These are phyloP conservation scores for Eulacestoma nigropectus DNA, from an alignment of 2,113 vertebrate genomes.

Conservation along the genomic window DNA sequence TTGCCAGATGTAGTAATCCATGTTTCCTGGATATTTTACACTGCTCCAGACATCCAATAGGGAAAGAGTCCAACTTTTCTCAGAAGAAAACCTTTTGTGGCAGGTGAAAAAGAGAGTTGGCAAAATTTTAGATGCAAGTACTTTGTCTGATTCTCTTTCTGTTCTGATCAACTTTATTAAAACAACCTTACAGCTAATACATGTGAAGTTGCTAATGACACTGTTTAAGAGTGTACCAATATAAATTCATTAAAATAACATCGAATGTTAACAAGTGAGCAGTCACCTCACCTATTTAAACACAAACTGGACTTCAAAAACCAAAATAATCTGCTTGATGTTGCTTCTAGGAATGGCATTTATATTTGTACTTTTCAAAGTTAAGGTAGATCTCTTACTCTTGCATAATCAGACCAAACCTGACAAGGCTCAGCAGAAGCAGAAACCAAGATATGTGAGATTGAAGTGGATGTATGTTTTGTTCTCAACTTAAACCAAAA, in stretches of 20 bases:
- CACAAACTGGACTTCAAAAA: background rate
- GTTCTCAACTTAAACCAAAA: background rate
- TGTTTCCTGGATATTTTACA: background rate
- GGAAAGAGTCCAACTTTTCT: background rate
- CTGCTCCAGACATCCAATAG: background rate
- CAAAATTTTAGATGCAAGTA: background rate
- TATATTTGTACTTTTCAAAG: background rate
- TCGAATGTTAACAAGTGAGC: background rate
- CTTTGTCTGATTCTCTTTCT: background rate
- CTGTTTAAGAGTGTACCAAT: background rate
- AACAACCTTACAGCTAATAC: background rate
- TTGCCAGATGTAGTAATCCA: background rate
- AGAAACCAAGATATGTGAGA: background rate
- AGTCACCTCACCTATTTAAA: background rate
- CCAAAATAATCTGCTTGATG: background rate
- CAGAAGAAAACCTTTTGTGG: background rate
- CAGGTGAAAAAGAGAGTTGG: background rate
- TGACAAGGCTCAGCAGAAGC: background rate
- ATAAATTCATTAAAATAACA: background rate
- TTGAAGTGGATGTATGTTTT: background rate
- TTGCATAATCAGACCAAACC: background rate
- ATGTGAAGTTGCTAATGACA: background rate
- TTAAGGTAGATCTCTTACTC: background rate
- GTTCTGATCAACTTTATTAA: background rate
- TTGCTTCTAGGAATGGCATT: constrained; percentile 7